Conservation (phyloP, 2,888 invertebrate species). For the Mycalesis mineus region DNA sequence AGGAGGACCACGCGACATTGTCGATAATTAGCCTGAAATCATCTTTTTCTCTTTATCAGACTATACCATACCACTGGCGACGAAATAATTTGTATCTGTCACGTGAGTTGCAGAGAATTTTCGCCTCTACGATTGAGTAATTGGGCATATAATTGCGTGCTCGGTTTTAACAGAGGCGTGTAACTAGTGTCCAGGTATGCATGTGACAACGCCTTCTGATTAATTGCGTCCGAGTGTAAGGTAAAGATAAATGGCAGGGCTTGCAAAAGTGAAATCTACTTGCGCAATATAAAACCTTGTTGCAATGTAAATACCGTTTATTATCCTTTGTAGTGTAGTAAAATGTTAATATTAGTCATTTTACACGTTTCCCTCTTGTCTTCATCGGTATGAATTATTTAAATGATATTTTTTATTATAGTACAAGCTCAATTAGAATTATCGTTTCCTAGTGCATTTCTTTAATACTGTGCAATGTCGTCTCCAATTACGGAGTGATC, state of each 20-base stretch:
- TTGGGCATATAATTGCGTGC: slow-evolving; percentile 34
- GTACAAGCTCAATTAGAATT: slow-evolving; percentile 26
- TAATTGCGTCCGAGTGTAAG: slow-evolving; percentile 69
- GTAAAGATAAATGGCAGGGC: slow-evolving; percentile 63
- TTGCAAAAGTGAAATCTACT: slow-evolving; percentile 28
- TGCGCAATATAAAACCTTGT: slow-evolving; percentile 25
- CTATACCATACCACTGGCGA: slow-evolving; percentile 50
- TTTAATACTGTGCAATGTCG: not conserved
- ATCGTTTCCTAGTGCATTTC: slow-evolving; percentile 24
- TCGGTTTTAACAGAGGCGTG: slow-evolving; percentile 33
- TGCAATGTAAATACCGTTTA: slow-evolving; percentile 17
- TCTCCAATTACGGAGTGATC: slow-evolving; percentile 4
- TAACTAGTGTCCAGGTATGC: slow-evolving; percentile 37
- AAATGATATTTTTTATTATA: slow-evolving; percentile 29
- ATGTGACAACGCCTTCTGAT: slow-evolving; percentile 72
- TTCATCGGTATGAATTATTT: slow-evolving; percentile 43
- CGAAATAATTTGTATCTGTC: slow-evolving; percentile 31
- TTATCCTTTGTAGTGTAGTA: slow-evolving; percentile 25
- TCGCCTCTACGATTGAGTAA: slow-evolving; percentile 27
- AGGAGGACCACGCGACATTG: slow-evolving; percentile 49
- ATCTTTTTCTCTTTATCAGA: slow-evolving; percentile 70
- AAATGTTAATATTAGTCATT: slow-evolving; percentile 66
- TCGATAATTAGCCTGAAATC: slow-evolving; percentile 73
- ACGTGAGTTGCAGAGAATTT: slow-evolving; percentile 24
- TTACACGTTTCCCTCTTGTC: slow-evolving; percentile 58